Evolutionary conservation across 2,797 vertebrate genomes (phyloP).

Genomic region (Numenius phaeopus): DNA sequence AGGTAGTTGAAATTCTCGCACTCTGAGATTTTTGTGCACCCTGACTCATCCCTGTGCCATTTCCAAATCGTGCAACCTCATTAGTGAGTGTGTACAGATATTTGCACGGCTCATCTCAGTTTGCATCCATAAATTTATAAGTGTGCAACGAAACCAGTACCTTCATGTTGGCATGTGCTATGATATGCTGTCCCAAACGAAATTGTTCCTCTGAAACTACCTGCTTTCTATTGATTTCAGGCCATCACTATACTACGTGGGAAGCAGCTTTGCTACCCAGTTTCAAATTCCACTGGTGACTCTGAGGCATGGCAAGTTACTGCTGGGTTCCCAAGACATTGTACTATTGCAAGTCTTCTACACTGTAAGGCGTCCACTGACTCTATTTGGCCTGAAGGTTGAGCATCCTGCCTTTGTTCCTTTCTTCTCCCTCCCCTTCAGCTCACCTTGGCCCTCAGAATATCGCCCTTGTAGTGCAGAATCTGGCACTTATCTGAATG

Average conservation of each 20-base stretch:
- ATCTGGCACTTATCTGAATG: background rate
- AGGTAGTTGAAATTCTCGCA: background rate
- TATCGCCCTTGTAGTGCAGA: background rate
- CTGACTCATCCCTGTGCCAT: background rate
- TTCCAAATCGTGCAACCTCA: background rate
- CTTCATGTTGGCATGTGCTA: no score
- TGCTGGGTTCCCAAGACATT: background rate
- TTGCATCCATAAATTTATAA: background rate
- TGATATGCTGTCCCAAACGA: background rate
- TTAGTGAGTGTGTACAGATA: background rate
- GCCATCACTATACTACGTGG: background rate
- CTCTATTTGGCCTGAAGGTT: background rate
- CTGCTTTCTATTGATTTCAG: background rate
- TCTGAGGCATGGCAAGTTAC: background rate
- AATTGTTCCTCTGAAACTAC: background rate
- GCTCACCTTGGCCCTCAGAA: background rate
- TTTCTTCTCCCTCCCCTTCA: background rate
- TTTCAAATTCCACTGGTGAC: background rate
- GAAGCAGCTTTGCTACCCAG: background rate
- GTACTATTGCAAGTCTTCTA: background rate
- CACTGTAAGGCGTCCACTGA: background rate
- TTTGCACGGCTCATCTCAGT: background rate
- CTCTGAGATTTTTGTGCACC: background rate
- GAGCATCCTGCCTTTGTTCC: background rate
- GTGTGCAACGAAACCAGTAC: background rate